Evolutionary conservation across 2,113 vertebrate genomes (phyloP).

Genomic region (Martes martes): DNA sequence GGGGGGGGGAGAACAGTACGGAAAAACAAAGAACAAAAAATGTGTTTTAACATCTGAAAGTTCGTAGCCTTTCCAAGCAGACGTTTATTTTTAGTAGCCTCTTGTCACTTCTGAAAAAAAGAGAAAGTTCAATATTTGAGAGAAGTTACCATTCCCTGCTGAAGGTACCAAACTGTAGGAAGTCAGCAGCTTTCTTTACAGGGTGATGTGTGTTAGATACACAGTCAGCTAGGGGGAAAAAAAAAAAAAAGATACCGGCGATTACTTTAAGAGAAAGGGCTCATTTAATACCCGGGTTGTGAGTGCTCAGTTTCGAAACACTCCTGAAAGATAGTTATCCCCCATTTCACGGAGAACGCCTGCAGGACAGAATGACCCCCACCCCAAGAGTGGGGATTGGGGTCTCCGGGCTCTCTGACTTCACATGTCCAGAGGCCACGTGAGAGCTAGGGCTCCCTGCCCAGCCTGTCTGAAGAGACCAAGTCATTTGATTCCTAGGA

Average conservation of each 20-base stretch:
- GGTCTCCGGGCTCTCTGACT: background rate
- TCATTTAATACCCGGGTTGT: background rate
- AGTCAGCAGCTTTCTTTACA: background rate
- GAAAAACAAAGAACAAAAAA: background rate
- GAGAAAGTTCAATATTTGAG: background rate
- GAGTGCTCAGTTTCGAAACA: background rate
- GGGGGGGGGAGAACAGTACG: accelerated
- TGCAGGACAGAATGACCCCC: accelerated
- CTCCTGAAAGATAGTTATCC: background rate
- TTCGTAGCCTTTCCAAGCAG: background rate
- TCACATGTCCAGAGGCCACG: background rate
- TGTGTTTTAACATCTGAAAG: background rate
- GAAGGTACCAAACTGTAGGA: background rate
- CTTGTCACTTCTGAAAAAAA: background rate
- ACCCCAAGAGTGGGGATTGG: accelerated
- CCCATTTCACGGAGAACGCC: background rate
- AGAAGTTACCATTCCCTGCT: background rate
- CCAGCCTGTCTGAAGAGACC: conserved; percentile 41
- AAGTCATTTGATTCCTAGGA: conserved; percentile 56
- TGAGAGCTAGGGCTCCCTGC: conserved; percentile 36
- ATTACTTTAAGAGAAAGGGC: background rate
- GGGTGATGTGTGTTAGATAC: background rate
- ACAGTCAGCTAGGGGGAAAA: background rate
- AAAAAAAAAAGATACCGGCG: accelerated
- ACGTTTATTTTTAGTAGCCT: background rate